phyloP scores from a whole-genome alignment of 2,113 vertebrate genomes.

The Alosa alosa region DNA sequence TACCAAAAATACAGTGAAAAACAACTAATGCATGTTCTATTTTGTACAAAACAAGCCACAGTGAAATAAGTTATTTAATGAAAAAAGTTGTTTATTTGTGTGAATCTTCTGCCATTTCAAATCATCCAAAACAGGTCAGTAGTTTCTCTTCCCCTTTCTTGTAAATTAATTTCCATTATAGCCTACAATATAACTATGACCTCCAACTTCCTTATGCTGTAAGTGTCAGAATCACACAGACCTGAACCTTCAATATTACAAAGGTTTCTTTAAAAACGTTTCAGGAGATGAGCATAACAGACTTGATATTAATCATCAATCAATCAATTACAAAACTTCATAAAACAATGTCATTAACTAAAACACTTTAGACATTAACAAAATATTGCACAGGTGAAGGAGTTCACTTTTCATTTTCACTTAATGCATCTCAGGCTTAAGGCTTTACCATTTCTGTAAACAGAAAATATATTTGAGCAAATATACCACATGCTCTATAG shows the following conservation, averaged over 20 bases:
- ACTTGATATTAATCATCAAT: neutral
- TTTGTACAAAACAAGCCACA: too few relatives aligned
- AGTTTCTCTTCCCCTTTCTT: conserved; percentile 42
- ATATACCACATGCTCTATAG: too few relatives aligned
- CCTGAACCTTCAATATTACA: neutral
- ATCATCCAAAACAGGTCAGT: neutral
- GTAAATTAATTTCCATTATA: neutral
- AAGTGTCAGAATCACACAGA: neutral
- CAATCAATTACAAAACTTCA: neutral
- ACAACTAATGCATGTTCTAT: too few relatives aligned
- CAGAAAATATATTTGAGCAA: neutral
- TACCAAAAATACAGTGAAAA: too few relatives aligned
- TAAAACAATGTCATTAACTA: neutral
- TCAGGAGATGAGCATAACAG: neutral
- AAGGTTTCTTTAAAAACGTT: neutral
- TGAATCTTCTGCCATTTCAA: too few relatives aligned
- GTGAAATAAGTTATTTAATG: too few relatives aligned
- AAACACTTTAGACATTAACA: too few relatives aligned
- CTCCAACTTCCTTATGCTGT: conserved; percentile 28
- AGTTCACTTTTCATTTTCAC: too few relatives aligned
- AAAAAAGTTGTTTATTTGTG: too few relatives aligned
- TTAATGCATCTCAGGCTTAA: neutral
- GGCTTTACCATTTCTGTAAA: neutral
- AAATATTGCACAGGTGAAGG: neutral
- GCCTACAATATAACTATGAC: neutral